phyloP scores from a whole-genome alignment of 2,888 invertebrate species.

The Spilosoma lubricipeda region DNA sequence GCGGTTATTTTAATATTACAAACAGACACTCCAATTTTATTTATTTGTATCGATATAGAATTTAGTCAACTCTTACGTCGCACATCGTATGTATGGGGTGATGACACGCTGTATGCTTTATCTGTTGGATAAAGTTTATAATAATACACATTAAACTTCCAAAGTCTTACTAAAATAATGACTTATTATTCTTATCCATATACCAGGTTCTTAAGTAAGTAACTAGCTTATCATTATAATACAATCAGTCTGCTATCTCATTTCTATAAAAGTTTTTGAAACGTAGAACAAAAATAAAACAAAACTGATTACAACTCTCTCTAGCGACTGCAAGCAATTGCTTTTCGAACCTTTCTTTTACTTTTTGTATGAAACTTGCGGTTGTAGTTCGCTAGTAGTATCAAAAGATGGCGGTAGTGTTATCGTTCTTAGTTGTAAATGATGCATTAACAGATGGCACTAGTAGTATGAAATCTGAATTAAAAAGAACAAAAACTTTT shows the following conservation, averaged over 20 bases:
- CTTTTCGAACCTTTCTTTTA: constrained; percentile 54
- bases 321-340: constrained; percentile 63
- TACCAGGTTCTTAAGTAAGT: neutral
- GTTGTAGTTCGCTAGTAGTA: neutral
- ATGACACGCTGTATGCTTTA: no score
- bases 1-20: no score
- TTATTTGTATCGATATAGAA: no score
- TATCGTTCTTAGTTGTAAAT: neutral
- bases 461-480: constrained; percentile 20
- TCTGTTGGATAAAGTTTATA: no score
- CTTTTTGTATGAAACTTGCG: constrained; percentile 37
- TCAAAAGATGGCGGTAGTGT: constrained; percentile 63
- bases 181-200: neutral
- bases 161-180: neutral
- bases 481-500: constrained; percentile 42
- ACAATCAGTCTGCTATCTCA: constrained; percentile 44
- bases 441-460: constrained; percentile 45
- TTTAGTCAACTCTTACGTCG: no score
- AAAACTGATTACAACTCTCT: constrained; percentile 71
- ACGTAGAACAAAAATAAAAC: constrained; percentile 55
- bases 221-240: constrained; percentile 1
- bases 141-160: neutral
- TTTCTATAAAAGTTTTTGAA: constrained; percentile 28
- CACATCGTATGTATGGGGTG: no score
- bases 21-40: no score